phyloP scores from a whole-genome alignment of 2,888 invertebrate genomes.

The Phasia obesa region DNA sequence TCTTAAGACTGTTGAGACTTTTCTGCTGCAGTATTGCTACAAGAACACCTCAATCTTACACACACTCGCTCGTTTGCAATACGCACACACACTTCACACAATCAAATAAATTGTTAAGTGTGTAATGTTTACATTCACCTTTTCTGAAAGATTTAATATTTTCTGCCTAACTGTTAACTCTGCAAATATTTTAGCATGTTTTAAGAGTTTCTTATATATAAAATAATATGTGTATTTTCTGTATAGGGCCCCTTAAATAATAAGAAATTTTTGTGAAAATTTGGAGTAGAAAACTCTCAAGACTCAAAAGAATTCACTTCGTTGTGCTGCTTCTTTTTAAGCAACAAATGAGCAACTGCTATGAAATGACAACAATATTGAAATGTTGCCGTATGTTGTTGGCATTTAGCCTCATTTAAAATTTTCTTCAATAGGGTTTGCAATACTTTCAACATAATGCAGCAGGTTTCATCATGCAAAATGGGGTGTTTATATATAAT shows the following conservation, averaged over 20 bases:
- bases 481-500: too few relatives aligned
- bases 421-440: not conserved
- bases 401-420: slow-evolving; percentile 2
- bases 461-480: too few relatives aligned
- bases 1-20: slow-evolving; percentile 55
- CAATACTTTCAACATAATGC: too few relatives aligned
- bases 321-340: slow-evolving; percentile 65
- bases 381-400: slow-evolving; percentile 23
- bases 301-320: slow-evolving; percentile 68
- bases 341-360: slow-evolving; percentile 66
- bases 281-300: slow-evolving; percentile 62
- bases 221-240: slow-evolving; percentile 54
- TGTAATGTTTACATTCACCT: slow-evolving; percentile 70
- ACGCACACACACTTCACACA: slow-evolving; percentile 49
- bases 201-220: slow-evolving; percentile 53
- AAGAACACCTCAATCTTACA: slow-evolving; percentile 53
- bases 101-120: slow-evolving; percentile 57
- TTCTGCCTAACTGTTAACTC: slow-evolving; percentile 51
- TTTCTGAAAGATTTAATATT: slow-evolving; percentile 30
- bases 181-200: slow-evolving; percentile 53
- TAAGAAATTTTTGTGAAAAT: slow-evolving; percentile 60
- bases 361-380: slow-evolving; percentile 9
- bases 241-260: slow-evolving; percentile 48
- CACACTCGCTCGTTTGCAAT: slow-evolving; percentile 43
- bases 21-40: slow-evolving; percentile 48